phyloP scores from a whole-genome alignment of 2,113 vertebrate species.

The Sminthopsis crassicaudata region DNA sequence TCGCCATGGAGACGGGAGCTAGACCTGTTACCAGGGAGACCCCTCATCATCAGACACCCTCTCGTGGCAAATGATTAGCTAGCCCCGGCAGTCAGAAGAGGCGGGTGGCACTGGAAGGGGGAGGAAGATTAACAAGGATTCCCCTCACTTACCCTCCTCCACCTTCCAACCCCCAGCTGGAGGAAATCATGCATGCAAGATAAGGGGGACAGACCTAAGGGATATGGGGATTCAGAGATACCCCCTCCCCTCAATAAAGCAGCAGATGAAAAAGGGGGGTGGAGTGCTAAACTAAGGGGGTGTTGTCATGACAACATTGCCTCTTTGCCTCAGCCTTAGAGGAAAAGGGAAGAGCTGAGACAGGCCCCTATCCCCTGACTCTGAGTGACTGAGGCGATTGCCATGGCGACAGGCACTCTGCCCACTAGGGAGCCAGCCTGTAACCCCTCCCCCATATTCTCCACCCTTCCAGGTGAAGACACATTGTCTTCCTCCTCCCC shows the following conservation, averaged over 20 bases:
- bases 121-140: neutral
- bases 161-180: neutral
- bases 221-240: neutral
- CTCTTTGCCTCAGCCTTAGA: constrained; percentile 34
- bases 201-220: neutral
- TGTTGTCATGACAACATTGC: constrained; percentile 52
- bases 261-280: neutral
- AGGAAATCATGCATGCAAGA: neutral
- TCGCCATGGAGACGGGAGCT: constrained; percentile 41
- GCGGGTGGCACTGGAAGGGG: constrained; percentile 4
- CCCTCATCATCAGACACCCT: constrained; percentile 13
- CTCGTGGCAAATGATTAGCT: neutral
- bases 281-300: constrained; percentile 17
- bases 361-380: constrained; percentile 35
- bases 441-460: neutral
- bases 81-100: constrained; percentile 26
- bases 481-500: neutral
- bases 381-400: constrained; percentile 61
- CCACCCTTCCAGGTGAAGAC: constrained; percentile 10
- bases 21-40: constrained; percentile 48
- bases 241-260: neutral
- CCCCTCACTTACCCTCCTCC: neutral
- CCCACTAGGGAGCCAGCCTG: constrained; percentile 19
- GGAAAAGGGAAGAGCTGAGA: neutral
- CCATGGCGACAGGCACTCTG: constrained; percentile 41